Evolutionary conservation across 1,140 invertebrate genomes (phyloP), one percentile per base, ranked within the genome.

Genomic region (Zeugodacus cucurbitae): DNA sequence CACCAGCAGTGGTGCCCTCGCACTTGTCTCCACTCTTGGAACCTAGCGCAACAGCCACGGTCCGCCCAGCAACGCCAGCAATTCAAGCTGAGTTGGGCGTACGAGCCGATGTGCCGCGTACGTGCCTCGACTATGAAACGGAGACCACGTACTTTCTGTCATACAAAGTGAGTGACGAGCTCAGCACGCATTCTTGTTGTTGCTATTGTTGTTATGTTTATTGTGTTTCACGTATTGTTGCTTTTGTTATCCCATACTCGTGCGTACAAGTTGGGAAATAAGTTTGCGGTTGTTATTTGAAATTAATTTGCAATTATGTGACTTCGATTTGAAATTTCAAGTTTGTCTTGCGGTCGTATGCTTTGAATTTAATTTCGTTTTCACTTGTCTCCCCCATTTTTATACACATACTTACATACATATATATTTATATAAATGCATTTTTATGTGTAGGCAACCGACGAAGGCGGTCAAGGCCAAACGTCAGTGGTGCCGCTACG

Each of bases 121-220:
- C 91, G 89, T 99, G 98, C 92, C 94, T 99, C 3, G 98, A 99
- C 94, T 98, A 96, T 92, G 98, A 99, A 94, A 95, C 95, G 26
- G 96, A 97, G 91, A 95, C 95, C 29, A 96, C 96, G 89, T 98
- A 98, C 94, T 97, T 97, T 91, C 94, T 99, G 41, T 97, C 96
- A 67, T 98, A 97, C 90, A 97, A 97, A 94, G 97, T 97, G 93
- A 91, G 90, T 92, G 89, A 44, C 88, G 48, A 54, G 34, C n/a
- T 57, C n/a, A 59, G 58, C 41, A 88, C 26, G 37, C 62, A 34
- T 37, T 62, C 17, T 88, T 82, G 17, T 34, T 58, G 17, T 26
- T 85, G 29, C 29, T 85, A 37, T 48, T 85, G 11, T 62, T 62
- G 29, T 86, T 59, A 32, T 87, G 59, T 67, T 54, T 59, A 57